Evolutionary conservation across 2,797 vertebrate genomes (phyloP), one percentile per base, ranked within the genome.

Genomic region (Typhlichthys subterraneus): DNA sequence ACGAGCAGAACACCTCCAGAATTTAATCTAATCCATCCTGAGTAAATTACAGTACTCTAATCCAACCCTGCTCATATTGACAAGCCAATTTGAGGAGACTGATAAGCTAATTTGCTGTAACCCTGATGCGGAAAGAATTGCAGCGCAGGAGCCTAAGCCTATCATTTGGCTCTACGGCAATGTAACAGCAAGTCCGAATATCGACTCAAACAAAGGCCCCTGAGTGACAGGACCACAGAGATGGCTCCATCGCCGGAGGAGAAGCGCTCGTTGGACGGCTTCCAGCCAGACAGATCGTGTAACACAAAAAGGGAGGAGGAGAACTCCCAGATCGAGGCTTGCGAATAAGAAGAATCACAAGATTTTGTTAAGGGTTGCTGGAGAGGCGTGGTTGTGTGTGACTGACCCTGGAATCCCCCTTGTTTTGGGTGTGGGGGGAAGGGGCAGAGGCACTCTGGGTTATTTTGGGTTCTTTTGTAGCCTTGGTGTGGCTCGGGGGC

Each of bases 201-300:
- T 91, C 54, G 89, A 90, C 89, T 84, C 63, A 86, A 87, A 80
- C 85, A 80, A 75, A 57, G 74, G 55, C n/a, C 73, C 64, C 55
- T 77, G 85, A 88, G 66, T 85, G 85, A 89, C 73, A 66, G 79
- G 83, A 85, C 85, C 83, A 84, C 74, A 85, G 82, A 76, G 81
- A 61, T 59, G 12, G 67, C 66, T 61, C 29, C 67, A 84, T 72
- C 79, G 63, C 72, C 49, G 69, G 72, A 85, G 77, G 70, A 73
- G 82, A 64, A 79, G 61, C 73, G 81, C 76, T 75, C 69, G 64
- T 76, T 86, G 86, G 85, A 80, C 70, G 53, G 66, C 65, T 80
- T 88, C 88, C 86, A 91, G 85, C 69, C 83, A 90, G 88, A 86
- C 84, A 67, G 74, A 85, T 83, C 73, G 66, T 73, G 46, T 66